Conservation (phyloP, 2,113 vertebrate species). For the Varanus komodoensis region DNA sequence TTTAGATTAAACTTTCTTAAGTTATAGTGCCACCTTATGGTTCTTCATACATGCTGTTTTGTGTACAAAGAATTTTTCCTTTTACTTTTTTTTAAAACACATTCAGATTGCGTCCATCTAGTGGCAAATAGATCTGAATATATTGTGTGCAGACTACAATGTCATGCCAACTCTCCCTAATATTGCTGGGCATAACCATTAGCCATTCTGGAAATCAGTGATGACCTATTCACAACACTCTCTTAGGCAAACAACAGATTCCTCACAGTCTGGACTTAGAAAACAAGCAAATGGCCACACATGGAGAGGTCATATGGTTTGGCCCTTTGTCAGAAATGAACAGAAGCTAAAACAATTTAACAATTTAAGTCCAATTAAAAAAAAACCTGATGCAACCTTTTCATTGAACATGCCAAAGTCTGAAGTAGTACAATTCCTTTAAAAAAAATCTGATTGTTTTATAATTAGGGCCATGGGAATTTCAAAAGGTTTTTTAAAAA, state of each 20-base stretch:
- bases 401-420: background rate
- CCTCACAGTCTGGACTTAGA: background rate
- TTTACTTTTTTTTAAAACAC: background rate
- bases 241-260: background rate
- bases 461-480: background rate
- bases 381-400: background rate
- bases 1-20: background rate
- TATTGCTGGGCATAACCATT: background rate
- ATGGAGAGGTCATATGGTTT: background rate
- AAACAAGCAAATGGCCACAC: conserved; percentile 17
- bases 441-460: background rate
- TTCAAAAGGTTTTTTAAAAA: background rate
- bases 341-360: background rate
- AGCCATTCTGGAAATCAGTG: background rate
- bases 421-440: background rate
- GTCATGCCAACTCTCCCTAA: background rate
- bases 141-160: background rate
- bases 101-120: background rate
- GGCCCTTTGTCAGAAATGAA: background rate
- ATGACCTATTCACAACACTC: background rate
- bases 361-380: background rate
- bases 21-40: conserved; percentile 48
- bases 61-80: background rate
- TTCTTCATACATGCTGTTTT: background rate
- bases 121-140: background rate